Evolutionary conservation across 2,888 invertebrate genomes (phyloP).

Genomic region (Eucera pruinosa): DNA sequence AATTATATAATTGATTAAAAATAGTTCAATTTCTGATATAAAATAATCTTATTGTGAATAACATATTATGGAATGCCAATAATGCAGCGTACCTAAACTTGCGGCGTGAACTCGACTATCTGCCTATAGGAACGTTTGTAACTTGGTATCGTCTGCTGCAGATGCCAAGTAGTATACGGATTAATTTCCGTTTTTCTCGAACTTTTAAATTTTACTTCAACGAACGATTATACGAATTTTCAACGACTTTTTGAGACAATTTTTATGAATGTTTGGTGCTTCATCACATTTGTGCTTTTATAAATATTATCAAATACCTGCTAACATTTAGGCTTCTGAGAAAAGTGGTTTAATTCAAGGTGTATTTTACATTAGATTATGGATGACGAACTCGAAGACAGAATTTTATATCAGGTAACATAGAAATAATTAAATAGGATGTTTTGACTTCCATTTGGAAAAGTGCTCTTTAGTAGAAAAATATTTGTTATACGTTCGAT

Average conservation of each 20-base stretch:
- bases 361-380: conserved; percentile 84
- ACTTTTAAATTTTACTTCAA: conserved; percentile 14
- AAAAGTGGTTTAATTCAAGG: conserved; percentile 45
- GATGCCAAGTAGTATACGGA: conserved; percentile 1
- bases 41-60: conserved; percentile 4
- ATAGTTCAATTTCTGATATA: neutral
- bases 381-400: conserved; percentile 97
- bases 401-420: conserved; percentile 90
- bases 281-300: neutral
- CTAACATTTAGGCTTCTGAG: neutral
- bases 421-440: conserved; percentile 9
- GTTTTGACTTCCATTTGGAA: neutral
- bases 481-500: neutral
- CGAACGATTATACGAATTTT: conserved; percentile 13
- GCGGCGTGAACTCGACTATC: conserved; percentile 41
- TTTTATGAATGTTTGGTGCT: neutral
- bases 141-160: conserved; percentile 39
- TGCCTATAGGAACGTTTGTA: conserved; percentile 50
- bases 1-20: neutral
- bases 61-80: conserved; percentile 4
- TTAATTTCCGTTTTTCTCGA: conserved; percentile 16
- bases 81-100: conserved; percentile 29
- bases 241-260: conserved; percentile 1
- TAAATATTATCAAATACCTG: conserved; percentile 26
- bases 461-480: neutral